Evolutionary conservation across 92 coral and sea anemone genomes (phyloP), one percentile per base, ranked within the genome.

Genomic region (Phymanthus crucifer): DNA sequence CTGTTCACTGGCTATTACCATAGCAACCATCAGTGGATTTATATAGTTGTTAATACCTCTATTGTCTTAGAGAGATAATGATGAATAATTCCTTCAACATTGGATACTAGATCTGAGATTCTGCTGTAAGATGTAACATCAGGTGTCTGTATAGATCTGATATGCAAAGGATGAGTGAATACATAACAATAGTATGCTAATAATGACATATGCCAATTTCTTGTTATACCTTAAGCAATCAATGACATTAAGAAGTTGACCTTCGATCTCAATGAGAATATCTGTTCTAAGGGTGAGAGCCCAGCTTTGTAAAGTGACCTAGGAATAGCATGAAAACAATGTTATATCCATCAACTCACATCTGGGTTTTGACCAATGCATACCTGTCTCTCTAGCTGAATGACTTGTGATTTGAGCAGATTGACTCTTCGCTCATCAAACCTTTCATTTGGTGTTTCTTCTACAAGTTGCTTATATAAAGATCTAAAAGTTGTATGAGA

Each of bases 371-470:
- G 11, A 4, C 1, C 21, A 4, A 24, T 57, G 29, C 68, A 10
- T 54, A 89, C 94, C 87, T 92, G 97, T 66, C 97, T 82, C 71
- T 92, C 97, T 29, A 92, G 90, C 48, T 92, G 97, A 48, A 92
- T 90, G 80, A 83, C 85, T 66, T 92, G 93, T 66, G 97, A 92
- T 81, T 92, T 92, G 56, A 92, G 87, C 34, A 92, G 71, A 47
- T 85, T 90, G 0, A 90, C 88, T 72, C 97, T 90, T 58, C 97
- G 50, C 76, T 92, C 97, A 83, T 92, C 97, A 90, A 85, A 92
- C 48, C 77, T 92, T 74, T 92, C 97, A 17, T 35, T 40, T 14
- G 97, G 85, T 24, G 68, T 50, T 47, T 89, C 94, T 52, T 90
- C 92, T 72, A 85, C 64, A 9, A 92, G 80, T 78, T 92, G 94